phyloP scores from a whole-genome alignment of 2,797 vertebrate species.

The Coendou prehensilis region DNA sequence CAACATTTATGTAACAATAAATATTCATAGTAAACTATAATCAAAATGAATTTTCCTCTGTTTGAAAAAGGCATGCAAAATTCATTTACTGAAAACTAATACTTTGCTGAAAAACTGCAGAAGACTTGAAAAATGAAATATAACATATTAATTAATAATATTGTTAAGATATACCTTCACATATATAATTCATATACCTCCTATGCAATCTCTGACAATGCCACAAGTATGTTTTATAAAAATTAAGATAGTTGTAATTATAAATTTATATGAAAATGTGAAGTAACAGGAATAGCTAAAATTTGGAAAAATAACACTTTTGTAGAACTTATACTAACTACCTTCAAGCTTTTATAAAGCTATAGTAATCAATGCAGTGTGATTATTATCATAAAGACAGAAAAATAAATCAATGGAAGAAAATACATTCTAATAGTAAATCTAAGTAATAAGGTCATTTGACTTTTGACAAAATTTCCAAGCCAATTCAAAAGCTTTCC shows the following conservation, averaged over 20 bases:
- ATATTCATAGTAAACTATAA: background rate
- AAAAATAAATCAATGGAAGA: background rate
- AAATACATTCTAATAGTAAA: constrained; percentile 5
- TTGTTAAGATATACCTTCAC: background rate
- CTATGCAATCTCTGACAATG: background rate
- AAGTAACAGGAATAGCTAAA: background rate
- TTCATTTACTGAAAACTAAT: background rate
- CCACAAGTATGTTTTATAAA: background rate
- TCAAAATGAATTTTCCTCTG: background rate
- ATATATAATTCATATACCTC: background rate
- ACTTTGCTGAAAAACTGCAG: background rate
- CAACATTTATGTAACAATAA: background rate
- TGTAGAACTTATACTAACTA: background rate
- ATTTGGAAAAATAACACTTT: background rate
- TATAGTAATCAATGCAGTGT: background rate
- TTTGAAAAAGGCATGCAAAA: background rate
- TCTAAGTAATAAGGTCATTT: background rate
- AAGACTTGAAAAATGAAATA: background rate
- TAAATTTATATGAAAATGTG: background rate
- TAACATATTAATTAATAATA: background rate
- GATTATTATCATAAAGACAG: background rate
- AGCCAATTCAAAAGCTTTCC: background rate
- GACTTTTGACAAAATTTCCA: background rate
- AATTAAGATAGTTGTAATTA: background rate
- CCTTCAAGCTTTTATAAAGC: background rate